Conservation (phyloP, 2,888 invertebrate genomes). For the Nemotelus nigrinus region DNA sequence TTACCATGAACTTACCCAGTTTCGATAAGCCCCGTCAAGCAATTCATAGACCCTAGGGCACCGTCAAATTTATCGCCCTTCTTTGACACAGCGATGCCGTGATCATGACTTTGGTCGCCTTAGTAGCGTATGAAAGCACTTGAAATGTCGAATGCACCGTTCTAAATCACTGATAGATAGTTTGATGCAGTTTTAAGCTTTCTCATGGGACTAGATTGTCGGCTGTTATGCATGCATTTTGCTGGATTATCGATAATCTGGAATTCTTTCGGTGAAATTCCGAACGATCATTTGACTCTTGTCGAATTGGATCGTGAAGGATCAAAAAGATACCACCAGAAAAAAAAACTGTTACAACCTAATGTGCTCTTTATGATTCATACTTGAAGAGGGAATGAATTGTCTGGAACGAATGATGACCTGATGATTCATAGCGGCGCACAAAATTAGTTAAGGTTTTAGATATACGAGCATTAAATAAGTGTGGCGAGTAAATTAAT, state of each 20-base stretch:
- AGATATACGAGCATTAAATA: no score
- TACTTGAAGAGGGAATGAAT: no score
- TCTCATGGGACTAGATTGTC: background rate
- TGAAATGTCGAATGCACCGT: background rate
- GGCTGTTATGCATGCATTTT: background rate
- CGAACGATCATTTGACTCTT: background rate
- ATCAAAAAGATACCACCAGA: no score
- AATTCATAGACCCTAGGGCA: background rate
- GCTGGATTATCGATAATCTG: conserved; percentile 15
- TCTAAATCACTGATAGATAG: background rate
- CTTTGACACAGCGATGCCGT: background rate
- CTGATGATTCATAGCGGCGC: no score
- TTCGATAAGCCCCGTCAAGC: background rate
- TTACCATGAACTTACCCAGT: background rate
- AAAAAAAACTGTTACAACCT: no score
- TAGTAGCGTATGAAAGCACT: background rate
- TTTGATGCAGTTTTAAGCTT: background rate
- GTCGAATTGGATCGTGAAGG: no score
- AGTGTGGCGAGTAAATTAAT: no score
- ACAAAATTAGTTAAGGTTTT: no score
- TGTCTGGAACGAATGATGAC: no score
- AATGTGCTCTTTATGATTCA: no score
- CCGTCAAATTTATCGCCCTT: background rate
- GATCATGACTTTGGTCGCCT: background rate
- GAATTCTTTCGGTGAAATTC: conserved; percentile 22